phyloP scores from a whole-genome alignment of 2,113 vertebrate species.

The Sigmodon hispidus region DNA sequence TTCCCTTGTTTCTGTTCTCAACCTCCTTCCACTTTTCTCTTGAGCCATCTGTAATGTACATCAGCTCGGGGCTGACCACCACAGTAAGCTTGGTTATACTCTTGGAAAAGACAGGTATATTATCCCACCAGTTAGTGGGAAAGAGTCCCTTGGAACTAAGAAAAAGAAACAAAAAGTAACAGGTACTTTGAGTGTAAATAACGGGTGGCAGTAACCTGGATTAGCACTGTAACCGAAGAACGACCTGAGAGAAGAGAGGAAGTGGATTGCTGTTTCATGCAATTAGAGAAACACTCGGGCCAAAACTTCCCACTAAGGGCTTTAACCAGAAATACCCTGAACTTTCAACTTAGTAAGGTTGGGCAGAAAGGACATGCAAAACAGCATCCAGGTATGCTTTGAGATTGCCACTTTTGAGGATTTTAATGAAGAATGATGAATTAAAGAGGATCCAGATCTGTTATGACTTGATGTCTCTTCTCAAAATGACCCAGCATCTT shows the following conservation, averaged over 20 bases:
- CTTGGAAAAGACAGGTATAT: neutral
- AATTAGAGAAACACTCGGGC: neutral
- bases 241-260: neutral
- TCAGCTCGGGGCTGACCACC: neutral
- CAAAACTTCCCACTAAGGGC: neutral
- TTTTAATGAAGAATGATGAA: neutral
- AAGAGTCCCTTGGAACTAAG: neutral
- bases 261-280: neutral
- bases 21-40: neutral
- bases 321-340: neutral
- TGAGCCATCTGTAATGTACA: neutral
- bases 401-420: neutral
- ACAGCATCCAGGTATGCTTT: neutral
- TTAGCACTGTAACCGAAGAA: neutral
- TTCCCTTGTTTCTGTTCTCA: neutral
- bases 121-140: neutral
- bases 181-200: neutral
- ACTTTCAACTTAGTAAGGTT: neutral
- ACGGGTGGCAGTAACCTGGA: neutral
- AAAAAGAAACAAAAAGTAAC: neutral
- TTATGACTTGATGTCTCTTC: neutral
- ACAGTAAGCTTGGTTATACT: neutral
- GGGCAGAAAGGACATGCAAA: neutral
- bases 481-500: neutral
- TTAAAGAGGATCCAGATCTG: neutral